Evolutionary conservation across 2,888 invertebrate genomes (phyloP).

Genomic region (Ophion costatus): DNA sequence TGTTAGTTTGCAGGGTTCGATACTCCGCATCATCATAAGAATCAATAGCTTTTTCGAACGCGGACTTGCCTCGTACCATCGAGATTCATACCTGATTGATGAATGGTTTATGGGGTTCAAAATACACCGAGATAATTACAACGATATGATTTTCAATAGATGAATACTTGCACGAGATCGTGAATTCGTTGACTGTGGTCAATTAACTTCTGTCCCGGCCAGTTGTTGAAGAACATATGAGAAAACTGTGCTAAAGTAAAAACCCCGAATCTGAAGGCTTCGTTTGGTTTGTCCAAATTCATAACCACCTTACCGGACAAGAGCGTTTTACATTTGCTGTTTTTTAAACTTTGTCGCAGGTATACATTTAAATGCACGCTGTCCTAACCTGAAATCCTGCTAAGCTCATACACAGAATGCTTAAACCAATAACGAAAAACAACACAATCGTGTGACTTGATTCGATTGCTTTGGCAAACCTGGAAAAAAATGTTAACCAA

Average conservation of each 20-base stretch:
- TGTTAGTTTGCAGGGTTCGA: background rate
- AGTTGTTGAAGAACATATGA: constrained; percentile 57
- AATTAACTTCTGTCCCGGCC: constrained; percentile 58
- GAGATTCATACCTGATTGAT: background rate
- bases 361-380: background rate
- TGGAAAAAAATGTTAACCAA: constrained; percentile 19
- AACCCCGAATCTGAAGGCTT: constrained; percentile 49
- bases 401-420: constrained; percentile 57
- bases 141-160: background rate
- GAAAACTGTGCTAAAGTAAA: constrained; percentile 51
- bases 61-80: background rate
- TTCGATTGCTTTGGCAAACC: constrained; percentile 54
- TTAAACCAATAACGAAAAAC: constrained; percentile 48
- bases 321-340: background rate
- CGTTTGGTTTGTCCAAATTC: constrained; percentile 53
- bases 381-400: constrained; percentile 55
- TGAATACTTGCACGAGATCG: constrained; percentile 49
- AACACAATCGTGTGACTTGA: constrained; percentile 47
- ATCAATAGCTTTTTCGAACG: background rate
- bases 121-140: background rate
- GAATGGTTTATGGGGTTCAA: background rate
- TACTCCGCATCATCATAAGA: background rate
- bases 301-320: constrained; percentile 33
- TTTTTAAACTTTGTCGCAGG: background rate
- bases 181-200: constrained; percentile 55